A percentile compares a stretch with the other conserved stretches of the same genome.
Evolutionary conservation across 2,797 vertebrate species (phyloP).

Genomic region (Manis javanica): DNA sequence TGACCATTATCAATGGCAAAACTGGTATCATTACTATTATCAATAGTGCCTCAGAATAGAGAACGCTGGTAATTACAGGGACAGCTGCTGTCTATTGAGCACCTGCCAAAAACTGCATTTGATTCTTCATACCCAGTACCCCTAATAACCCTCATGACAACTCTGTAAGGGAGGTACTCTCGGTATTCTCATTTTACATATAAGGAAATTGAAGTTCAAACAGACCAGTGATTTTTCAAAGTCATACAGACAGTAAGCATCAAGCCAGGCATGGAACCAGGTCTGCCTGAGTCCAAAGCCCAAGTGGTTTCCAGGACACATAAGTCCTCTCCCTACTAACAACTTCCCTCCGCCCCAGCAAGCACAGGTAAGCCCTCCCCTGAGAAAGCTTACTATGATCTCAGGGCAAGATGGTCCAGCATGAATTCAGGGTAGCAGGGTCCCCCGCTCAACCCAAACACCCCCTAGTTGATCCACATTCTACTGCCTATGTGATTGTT

Average conservation of each 20-base stretch:
- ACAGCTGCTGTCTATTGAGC: background rate
- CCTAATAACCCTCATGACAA: conserved; percentile 25
- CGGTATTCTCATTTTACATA: background rate
- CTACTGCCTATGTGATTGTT: background rate
- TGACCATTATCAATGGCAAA: background rate
- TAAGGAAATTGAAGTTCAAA: background rate
- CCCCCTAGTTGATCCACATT: background rate
- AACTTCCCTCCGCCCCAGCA: background rate
- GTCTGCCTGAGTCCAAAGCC: background rate
- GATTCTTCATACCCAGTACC: background rate
- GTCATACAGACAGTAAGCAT: background rate
- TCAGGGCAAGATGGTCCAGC: background rate
- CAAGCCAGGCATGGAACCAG: background rate
- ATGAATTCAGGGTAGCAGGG: background rate
- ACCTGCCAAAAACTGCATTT: background rate
- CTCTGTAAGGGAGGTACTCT: background rate
- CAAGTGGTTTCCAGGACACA: background rate
- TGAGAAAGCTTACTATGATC: conserved; percentile 4
- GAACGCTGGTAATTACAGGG: background rate
- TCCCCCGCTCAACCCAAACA: background rate
- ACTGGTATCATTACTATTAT: background rate
- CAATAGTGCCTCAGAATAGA: background rate
- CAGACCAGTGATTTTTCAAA: conserved; percentile 23
- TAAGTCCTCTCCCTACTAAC: background rate
- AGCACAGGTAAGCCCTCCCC: background rate